These are phyloP conservation scores for Mythimna loreyi DNA, from an alignment of 2,888 invertebrate genomes.

Conservation along the genomic window DNA sequence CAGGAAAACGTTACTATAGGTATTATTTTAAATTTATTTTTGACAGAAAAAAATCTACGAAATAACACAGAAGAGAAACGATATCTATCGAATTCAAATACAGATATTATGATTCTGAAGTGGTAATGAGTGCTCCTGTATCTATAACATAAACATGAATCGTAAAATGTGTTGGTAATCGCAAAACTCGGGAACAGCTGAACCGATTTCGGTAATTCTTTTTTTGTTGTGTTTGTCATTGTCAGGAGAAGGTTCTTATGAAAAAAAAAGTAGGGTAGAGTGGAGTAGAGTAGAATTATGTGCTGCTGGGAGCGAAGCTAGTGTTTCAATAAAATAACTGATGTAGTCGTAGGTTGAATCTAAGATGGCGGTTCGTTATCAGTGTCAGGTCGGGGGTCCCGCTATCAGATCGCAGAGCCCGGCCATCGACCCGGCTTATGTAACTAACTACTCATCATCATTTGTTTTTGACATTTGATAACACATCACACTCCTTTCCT, in stretches of 20 bases:
- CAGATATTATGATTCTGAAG: not conserved
- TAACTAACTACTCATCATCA: conserved; percentile 53
- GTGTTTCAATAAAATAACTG: conserved; percentile 4
- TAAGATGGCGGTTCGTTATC: conserved; percentile 73
- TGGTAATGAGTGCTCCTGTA: not conserved
- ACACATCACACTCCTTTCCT: conserved; percentile 26
- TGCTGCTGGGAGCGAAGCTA: too few species aligned
- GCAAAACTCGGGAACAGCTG: too few species aligned
- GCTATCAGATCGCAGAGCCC: conserved; percentile 68
- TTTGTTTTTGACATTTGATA: conserved; percentile 51
- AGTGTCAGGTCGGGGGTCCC: conserved; percentile 63
- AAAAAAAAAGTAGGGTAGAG: too few species aligned
- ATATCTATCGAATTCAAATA: not conserved
- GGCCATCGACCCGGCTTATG: conserved; percentile 77
- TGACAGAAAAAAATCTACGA: too few species aligned
- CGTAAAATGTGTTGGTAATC: too few species aligned
- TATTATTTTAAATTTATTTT: conserved; percentile 1
- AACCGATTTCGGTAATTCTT: too few species aligned
- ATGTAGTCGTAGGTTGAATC: conserved; percentile 66
- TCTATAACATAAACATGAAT: too few species aligned
- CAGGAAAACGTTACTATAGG: not conserved
- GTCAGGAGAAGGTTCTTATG: too few species aligned
- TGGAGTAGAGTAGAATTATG: too few species aligned
- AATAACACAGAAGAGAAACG: not conserved
- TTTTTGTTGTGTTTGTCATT: too few species aligned